Percentiles rank a stretch among this genome's conserved stretches.
Conservation (phyloP, 2,113 vertebrate species). For the Varanus komodoensis region DNA sequence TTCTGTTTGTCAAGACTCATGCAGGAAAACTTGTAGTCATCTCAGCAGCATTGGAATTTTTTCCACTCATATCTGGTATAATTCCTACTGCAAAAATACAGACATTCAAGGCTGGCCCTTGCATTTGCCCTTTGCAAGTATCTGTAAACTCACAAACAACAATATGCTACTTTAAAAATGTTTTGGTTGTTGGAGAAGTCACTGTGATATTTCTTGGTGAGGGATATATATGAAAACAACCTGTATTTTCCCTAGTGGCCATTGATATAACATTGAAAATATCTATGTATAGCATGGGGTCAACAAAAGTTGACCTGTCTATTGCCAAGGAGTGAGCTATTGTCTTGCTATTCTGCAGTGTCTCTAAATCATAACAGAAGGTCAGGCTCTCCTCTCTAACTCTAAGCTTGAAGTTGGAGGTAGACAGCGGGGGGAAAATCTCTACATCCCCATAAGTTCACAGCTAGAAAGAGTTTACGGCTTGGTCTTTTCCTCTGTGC, state of each 20-base stretch:
- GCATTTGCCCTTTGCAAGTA: not conserved
- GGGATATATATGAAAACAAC: not conserved
- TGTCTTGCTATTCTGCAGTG: not conserved
- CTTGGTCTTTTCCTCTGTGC: not conserved
- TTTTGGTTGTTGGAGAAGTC: slow-evolving; percentile 21
- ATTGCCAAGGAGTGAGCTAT: not conserved
- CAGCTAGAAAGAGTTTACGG: not conserved
- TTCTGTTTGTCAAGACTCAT: not conserved
- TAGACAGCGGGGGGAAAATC: not conserved
- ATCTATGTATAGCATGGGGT: not conserved
- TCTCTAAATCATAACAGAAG: not conserved
- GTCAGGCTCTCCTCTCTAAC: not conserved
- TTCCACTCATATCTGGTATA: not conserved
- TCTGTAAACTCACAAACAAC: not conserved
- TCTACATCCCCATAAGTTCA: not conserved
- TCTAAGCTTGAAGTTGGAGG: not conserved
- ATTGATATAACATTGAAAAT: not conserved
- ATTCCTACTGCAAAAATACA: not conserved
- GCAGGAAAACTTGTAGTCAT: not conserved
- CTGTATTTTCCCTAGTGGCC: not conserved
- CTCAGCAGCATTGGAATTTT: not conserved
- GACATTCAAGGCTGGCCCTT: not conserved
- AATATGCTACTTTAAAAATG: not conserved
- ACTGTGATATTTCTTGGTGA: not conserved
- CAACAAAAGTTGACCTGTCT: not conserved